Conservation (phyloP, 2,888 invertebrate species). For the Seira sanloemensis region DNA sequence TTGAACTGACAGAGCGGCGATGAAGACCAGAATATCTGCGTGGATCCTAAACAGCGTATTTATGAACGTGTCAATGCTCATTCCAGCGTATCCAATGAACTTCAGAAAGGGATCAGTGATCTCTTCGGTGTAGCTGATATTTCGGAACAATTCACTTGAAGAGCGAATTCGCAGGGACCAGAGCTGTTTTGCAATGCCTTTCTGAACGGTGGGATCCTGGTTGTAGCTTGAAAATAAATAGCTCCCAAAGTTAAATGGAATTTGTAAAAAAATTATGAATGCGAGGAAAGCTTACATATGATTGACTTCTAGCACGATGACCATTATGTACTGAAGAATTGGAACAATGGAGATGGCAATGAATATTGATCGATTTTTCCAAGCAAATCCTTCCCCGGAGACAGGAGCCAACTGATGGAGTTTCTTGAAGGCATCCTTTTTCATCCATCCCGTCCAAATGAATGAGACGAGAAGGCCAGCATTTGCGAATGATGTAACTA, state of each 20-base stretch:
- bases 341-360: background rate
- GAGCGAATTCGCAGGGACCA: background rate
- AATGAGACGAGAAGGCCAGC: background rate
- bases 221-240: no score
- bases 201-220: background rate
- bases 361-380: background rate
- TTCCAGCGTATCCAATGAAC: background rate
- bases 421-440: background rate
- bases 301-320: background rate
- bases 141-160: background rate
- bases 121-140: background rate
- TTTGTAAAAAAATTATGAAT: no score
- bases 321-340: background rate
- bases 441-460: constrained; percentile 12
- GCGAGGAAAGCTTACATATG: background rate
- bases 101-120: background rate
- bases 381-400: background rate
- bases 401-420: background rate
- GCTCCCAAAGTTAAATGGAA: no score
- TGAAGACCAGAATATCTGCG: constrained; percentile 16
- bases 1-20: constrained; percentile 21
- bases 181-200: background rate
- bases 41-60: background rate
- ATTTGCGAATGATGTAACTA: background rate
- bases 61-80: background rate